Base-by-base conservation (phyloP, 2,888 invertebrate species). In the Pseudococcus longispinus region DNA sequence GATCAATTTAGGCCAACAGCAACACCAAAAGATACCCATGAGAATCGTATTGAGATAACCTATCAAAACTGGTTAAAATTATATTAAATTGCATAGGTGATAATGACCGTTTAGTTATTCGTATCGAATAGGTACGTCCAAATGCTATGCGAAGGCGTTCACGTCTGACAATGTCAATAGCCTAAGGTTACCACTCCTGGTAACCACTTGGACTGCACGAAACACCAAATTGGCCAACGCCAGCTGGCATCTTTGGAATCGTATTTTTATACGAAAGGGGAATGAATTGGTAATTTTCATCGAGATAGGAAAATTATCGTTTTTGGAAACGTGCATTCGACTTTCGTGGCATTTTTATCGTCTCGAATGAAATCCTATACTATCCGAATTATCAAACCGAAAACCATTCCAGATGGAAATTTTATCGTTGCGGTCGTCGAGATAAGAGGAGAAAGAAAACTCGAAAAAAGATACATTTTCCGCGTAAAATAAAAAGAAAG, bases 401-500 rank as follows among this genome's bases (percentile, higher is more conserved):
- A n/a, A 46, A 46, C 44, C 9, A 46, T 46, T 46, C 44, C n/a
- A n/a, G n/a, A n/a, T n/a, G 51, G 51, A n/a, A 51, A 46, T 11
- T 11, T 46, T 18, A 51, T n/a, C n/a, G 51, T 51, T n/a, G 51
- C 51, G n/a, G 51, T 51, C 51, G n/a, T 15, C 8, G n/a, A n/a
- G 51, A n/a, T n/a, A 46, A 46, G n/a, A 18, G 18, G 5, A 55
- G 55, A 60, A 60, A 60, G 60, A 60, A 60, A 74, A 74, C n/a
- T 80, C 77, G 9, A 80, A 80, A 80, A 42, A n/a, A 32, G 18
- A 5, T 11, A 29, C 13, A 70, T 74, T 74, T 74, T 74, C 74
- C 74, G 74, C 74, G 18, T 32, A 37, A 70, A 74, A 74, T 42
- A 80, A 80, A 37, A 80, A 37, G 77, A 80, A 80, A 80, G 70